Evolutionary conservation across 2,888 invertebrate species (phyloP).

Genomic region (Mimumesa dahlbomi): DNA sequence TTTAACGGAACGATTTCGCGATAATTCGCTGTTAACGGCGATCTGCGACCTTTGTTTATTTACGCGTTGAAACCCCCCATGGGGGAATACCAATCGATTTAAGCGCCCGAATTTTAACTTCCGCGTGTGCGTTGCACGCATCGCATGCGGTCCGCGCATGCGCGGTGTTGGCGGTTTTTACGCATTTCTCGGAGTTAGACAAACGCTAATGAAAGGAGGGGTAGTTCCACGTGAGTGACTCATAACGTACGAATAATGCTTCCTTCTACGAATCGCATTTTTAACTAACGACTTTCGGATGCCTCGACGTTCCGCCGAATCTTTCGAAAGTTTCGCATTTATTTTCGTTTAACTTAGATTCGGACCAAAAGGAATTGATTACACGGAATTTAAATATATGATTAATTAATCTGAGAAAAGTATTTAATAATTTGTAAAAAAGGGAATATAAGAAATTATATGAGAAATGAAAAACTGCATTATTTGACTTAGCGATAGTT

Average conservation of each 20-base stretch:
- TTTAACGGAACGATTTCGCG: background rate
- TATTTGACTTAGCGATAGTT: too few species aligned
- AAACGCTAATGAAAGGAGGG: slow-evolving; percentile 5
- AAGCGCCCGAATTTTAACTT: slow-evolving; percentile 24
- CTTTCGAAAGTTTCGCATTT: too few species aligned
- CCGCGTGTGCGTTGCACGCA: slow-evolving; percentile 18
- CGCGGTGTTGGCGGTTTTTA: slow-evolving; percentile 10
- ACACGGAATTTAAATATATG: too few species aligned
- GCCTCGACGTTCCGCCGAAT: too few species aligned
- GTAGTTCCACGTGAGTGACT: slow-evolving; percentile 22
- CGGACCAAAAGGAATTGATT: too few species aligned
- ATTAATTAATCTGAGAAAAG: too few species aligned
- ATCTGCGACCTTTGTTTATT: slow-evolving; percentile 11
- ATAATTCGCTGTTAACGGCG: background rate
- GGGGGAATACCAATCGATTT: slow-evolving; percentile 23
- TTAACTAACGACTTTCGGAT: slow-evolving; percentile 17
- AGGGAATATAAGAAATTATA: too few species aligned
- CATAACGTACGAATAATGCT: slow-evolving; percentile 8
- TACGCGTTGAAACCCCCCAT: background rate
- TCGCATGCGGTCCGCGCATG: slow-evolving; percentile 10
- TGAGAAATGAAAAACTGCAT: too few species aligned
- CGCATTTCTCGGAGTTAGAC: slow-evolving; percentile 22
- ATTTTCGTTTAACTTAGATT: too few species aligned
- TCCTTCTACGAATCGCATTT: background rate
- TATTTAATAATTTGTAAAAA: too few species aligned